Evolutionary conservation across 2,113 vertebrate genomes (phyloP), one percentile per base, ranked within the genome.

Genomic region (Lipotes vexillifer): DNA sequence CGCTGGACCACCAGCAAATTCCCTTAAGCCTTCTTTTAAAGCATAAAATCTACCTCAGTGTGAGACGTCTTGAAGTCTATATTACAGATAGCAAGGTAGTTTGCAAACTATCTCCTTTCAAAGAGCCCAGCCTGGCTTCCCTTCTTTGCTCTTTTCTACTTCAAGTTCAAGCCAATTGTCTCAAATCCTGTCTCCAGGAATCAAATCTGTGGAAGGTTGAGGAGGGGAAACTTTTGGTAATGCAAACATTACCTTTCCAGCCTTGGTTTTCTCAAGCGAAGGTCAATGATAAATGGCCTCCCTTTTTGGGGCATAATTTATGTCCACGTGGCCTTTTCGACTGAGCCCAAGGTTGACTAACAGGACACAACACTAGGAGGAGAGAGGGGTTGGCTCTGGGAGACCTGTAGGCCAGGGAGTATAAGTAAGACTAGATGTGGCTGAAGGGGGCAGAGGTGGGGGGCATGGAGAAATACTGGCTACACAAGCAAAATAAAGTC

Each of bases 211-310:
- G 44, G 33, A 93, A 89, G n/a, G 1, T 8, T 83, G 36, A 12
- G 18, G 10, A 95, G 15, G 33, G 36, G 57, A 1, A 68, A 46
- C 29, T 83, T 93, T 68, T 57, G n/a, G 31, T 78, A 87, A 94
- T 55, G 80, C n/a, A 94, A 87, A 89, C 68, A 85, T 93, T 38
- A 82, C 29, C 25, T 93, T 95, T 81, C n/a, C 31, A 94, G n/a
- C 21, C n/a, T 88, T 80, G 38, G 78, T 80, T 92, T 90, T 95
- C 31, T 96, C 36, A 95, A 90, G 63, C 63, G 49, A 90, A 95
- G 63, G 36, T 95, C 49, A 93, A n/a, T 88, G 75, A 78, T 97
- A 96, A 97, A 81, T 94, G 63, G 93, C 27, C 61, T 96, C 21
- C 87, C n/a, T 93, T 93, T 33, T 78, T 66, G 88, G 52, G 57